Percentiles rank a stretch among this genome's conserved stretches.
Conservation (phyloP, 2,113 vertebrate species). For the Electrona antarctica region DNA sequence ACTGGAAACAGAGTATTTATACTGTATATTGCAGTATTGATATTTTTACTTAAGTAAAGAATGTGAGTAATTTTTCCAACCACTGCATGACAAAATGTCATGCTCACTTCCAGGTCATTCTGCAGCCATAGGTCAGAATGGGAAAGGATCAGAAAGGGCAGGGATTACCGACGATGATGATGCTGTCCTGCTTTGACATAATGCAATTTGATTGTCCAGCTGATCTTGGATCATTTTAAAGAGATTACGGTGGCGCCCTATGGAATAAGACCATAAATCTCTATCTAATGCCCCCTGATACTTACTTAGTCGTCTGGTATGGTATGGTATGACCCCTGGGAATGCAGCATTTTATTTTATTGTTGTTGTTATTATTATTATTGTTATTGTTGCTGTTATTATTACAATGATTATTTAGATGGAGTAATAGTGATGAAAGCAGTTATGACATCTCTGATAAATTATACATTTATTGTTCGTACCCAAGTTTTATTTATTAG, state of each 20-base stretch:
- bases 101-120: constrained; percentile 47
- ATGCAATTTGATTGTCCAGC: constrained; percentile 66
- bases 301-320: constrained; percentile 51
- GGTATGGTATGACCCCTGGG: constrained; percentile 40
- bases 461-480: too few relatives aligned
- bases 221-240: constrained; percentile 67
- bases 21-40: too few relatives aligned
- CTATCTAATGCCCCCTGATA: constrained; percentile 61
- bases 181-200: constrained; percentile 42
- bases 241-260: constrained; percentile 67
- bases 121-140: constrained; percentile 34
- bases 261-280: constrained; percentile 71
- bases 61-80: not conserved
- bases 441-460: too few relatives aligned
- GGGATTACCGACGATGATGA: constrained; percentile 52
- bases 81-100: constrained; percentile 56
- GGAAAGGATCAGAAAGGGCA: constrained; percentile 45
- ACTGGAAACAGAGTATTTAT: too few relatives aligned
- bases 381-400: too few relatives aligned
- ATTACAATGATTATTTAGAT: too few relatives aligned
- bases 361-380: too few relatives aligned
- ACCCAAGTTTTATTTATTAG: too few relatives aligned
- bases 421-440: too few relatives aligned
- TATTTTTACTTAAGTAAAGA: too few relatives aligned
- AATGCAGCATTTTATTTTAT: constrained; percentile 22